Percentiles rank a stretch among this genome's conserved stretches.
Conservation (phyloP, 2,888 invertebrate genomes). For the Acrobasis repandana region DNA sequence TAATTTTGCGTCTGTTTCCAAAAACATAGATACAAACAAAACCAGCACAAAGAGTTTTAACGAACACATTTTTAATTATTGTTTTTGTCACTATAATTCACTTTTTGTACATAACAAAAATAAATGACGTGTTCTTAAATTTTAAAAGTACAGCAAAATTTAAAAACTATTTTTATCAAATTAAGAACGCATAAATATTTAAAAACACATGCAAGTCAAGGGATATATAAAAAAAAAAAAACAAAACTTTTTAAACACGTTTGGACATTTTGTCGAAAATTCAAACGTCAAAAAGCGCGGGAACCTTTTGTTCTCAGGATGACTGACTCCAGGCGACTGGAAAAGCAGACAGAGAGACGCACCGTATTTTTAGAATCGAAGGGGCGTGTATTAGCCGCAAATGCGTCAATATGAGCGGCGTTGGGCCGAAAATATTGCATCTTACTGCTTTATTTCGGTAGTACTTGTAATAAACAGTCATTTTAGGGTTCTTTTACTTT, state of each 20-base stretch:
- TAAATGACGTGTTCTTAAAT: conserved; percentile 14
- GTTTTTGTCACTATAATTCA: not conserved
- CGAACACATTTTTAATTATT: conserved; percentile 25
- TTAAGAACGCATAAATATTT: too few species aligned
- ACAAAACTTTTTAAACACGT: not conserved
- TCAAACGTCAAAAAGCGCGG: conserved; percentile 43
- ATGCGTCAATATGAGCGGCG: conserved; percentile 31
- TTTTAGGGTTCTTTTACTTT: not conserved
- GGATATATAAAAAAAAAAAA: conserved; percentile 11
- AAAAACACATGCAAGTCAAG: not conserved
- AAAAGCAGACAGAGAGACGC: conserved; percentile 59
- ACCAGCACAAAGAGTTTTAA: conserved; percentile 44
- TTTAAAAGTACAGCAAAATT: conserved; percentile 18
- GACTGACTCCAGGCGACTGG: conserved; percentile 58
- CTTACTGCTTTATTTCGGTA: not conserved
- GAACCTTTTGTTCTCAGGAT: conserved; percentile 39
- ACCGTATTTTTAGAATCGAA: conserved; percentile 55
- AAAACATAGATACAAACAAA: conserved; percentile 48
- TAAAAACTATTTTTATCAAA: not conserved
- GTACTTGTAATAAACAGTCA: not conserved
- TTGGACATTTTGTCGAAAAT: not conserved
- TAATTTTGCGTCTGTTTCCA: conserved; percentile 44
- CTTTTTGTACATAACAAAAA: too few species aligned
- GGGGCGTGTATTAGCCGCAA: conserved; percentile 44
- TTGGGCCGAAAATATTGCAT: conserved; percentile 20